Base-by-base conservation (phyloP, 2,888 invertebrate species). In the Thecophora atra region DNA sequence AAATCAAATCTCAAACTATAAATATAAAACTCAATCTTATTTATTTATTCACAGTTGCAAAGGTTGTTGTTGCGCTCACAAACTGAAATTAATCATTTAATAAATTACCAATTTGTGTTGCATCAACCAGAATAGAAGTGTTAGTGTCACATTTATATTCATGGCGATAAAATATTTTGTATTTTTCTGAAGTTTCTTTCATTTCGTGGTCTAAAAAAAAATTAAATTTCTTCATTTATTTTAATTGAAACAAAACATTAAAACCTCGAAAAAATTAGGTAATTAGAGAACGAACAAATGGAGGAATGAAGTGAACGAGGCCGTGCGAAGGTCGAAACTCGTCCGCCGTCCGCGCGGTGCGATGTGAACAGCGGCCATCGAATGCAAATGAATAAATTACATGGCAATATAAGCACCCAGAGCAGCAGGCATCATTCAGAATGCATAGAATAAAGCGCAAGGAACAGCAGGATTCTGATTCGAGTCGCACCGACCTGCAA, bases 241-340 rank as follows among this genome's bases (percentile, higher is more conserved):
- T 69, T 69, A 69, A 69, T 69, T 69, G 69, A 69, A 69, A 62
- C 69, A 62, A 60, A 69, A 69, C 51, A 62, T 69, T 30, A 24
- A 60, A 58, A 60, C 51, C 60, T 6, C 44, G 15, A 47, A 51
- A 42, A 37, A 67, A 54, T 26, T 4, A 24, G 8, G 13, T 11
- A 28, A 28, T 28, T 28, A 28, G 17, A 15, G 58, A 54, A 17
- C 24, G 28, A 15, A 15, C 26, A 17, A 58, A 58, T 7, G 17
- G 26, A 58, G 26, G 13, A 56, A 56, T 24, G 56, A 13, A 24
- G 52, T 6, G 2, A 24, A 26, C 0, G 24, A 58, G 2, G 24
- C 13, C 15, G 17, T 1, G 4, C 30, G 30, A 30, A 37, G 37
- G 37, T 37, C 37, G 37, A 6, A 37, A 11, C 37, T 37, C 37